phyloP scores from a whole-genome alignment of 2,113 vertebrate species.

The Syngnathoides biaculeatus region DNA sequence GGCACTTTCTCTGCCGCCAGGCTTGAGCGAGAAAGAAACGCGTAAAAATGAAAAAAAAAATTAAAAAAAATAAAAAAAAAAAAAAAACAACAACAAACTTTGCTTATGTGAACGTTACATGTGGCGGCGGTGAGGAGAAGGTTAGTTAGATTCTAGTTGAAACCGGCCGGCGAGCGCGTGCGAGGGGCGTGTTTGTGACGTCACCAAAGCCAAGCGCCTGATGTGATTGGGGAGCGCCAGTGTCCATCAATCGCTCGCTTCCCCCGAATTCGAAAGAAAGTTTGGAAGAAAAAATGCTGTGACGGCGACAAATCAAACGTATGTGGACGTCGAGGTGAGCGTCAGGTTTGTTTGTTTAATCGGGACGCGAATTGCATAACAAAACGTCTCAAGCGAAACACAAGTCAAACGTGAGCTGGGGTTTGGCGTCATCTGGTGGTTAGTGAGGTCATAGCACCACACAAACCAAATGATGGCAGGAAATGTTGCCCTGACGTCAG shows the following conservation, averaged over 20 bases:
- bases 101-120: constrained; percentile 6
- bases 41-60: not conserved
- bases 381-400: not conserved
- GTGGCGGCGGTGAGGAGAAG: not conserved
- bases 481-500: too few relatives aligned
- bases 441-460: not conserved
- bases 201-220: constrained; percentile 25
- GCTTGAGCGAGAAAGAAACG: not conserved
- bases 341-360: not conserved
- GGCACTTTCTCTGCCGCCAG: constrained; percentile 18
- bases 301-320: not conserved
- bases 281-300: too few relatives aligned
- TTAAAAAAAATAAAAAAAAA: not conserved
- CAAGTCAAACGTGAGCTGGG: not conserved
- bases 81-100: not conserved
- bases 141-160: not conserved
- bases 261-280: not conserved
- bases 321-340: too few relatives aligned
- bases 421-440: not conserved
- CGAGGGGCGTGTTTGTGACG: not conserved
- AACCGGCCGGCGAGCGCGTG: not conserved
- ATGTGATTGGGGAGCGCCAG: not conserved
- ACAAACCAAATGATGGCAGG: too few relatives aligned
- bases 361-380: not conserved
- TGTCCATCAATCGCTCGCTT: not conserved